phyloP scores from a whole-genome alignment of 2,888 invertebrate species.

The Lycia hirtaria region DNA sequence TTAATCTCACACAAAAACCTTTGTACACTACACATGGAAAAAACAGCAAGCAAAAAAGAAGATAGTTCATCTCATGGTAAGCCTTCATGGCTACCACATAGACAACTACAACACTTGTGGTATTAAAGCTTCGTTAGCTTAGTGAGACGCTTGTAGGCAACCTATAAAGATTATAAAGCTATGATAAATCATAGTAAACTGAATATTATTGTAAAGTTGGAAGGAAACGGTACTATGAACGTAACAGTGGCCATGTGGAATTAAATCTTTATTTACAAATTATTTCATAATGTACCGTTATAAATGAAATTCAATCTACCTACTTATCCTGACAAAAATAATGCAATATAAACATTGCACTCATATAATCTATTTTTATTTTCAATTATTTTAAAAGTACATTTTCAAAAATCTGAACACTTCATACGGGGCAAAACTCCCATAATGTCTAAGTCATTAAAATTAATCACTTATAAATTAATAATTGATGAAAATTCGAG shows the following conservation, averaged over 20 bases:
- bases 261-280: neutral
- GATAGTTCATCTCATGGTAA: too few species aligned
- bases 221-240: too few species aligned
- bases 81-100: too few species aligned
- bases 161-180: too few species aligned
- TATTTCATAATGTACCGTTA: neutral
- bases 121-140: too few species aligned
- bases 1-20: neutral
- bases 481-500: slow-evolving; percentile 24
- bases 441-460: slow-evolving; percentile 3
- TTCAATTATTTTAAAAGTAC: slow-evolving; percentile 13
- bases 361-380: neutral
- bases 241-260: too few species aligned
- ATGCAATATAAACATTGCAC: slow-evolving; percentile 13
- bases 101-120: too few species aligned
- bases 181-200: too few species aligned
- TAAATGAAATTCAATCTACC: neutral
- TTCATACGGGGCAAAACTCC: slow-evolving; percentile 13
- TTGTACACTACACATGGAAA: too few species aligned
- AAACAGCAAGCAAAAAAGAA: too few species aligned
- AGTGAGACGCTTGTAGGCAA: too few species aligned
- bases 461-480: slow-evolving; percentile 19
- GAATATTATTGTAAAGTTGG: too few species aligned
- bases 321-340: slow-evolving; percentile 2
- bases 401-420: slow-evolving; percentile 23